Evolutionary conservation across 2,888 invertebrate genomes (phyloP).

Genomic region (Schrankia costaestrigalis): DNA sequence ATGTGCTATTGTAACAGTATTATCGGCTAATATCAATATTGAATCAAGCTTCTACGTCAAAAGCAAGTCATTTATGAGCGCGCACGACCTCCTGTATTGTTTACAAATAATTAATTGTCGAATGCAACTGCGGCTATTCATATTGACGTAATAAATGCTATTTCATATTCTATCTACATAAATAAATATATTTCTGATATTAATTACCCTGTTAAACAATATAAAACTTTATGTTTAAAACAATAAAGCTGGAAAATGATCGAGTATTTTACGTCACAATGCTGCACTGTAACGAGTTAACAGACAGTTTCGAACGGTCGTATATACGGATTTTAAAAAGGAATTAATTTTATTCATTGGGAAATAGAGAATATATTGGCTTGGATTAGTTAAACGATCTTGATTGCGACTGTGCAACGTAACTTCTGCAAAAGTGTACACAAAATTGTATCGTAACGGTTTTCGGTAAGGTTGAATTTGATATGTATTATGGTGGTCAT

Average conservation of each 20-base stretch:
- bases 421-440: slow-evolving; percentile 8
- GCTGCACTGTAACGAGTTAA: slow-evolving; percentile 23
- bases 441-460: slow-evolving; percentile 16
- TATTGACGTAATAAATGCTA: slow-evolving; percentile 73
- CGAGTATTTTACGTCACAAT: slow-evolving; percentile 11
- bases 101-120: slow-evolving; percentile 79
- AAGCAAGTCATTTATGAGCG: slow-evolving; percentile 55
- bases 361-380: slow-evolving; percentile 76
- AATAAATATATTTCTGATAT: slow-evolving; percentile 46
- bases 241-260: slow-evolving; percentile 23
- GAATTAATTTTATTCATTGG: slow-evolving; percentile 74
- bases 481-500: slow-evolving; percentile 12
- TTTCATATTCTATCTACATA: slow-evolving; percentile 55
- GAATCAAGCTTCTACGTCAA: slow-evolving; percentile 35
- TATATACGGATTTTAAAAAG: slow-evolving; percentile 65
- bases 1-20: slow-evolving; percentile 22
- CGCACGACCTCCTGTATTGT: slow-evolving; percentile 62
- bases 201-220: slow-evolving; percentile 19
- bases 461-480: slow-evolving; percentile 23
- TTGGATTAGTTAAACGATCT: slow-evolving; percentile 72
- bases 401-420: slow-evolving; percentile 22
- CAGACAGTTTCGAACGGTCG: slow-evolving; percentile 51
- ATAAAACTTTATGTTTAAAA: slow-evolving; percentile 23
- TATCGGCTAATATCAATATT: slow-evolving; percentile 44
- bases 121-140: slow-evolving; percentile 72